Evolutionary conservation across 2,113 vertebrate species (phyloP).

Genomic region (Microcebus murinus): DNA sequence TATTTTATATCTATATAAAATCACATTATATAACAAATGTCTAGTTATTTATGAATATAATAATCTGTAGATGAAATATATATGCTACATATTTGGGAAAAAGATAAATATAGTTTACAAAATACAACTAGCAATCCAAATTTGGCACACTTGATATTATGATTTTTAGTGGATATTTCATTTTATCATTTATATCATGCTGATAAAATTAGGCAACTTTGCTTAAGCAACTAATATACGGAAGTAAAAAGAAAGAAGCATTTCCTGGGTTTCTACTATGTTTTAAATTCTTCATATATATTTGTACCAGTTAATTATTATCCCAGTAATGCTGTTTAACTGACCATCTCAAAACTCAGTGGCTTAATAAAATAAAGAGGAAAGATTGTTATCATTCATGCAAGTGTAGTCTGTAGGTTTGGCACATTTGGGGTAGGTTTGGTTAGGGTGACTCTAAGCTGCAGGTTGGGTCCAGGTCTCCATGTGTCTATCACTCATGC

Average conservation of each 20-base stretch:
- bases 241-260: not conserved
- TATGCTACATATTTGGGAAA: not conserved
- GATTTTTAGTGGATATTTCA: not conserved
- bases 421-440: not conserved
- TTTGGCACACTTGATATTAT: not conserved
- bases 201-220: not conserved
- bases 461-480: not conserved
- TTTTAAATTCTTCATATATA: not conserved
- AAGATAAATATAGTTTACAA: not conserved
- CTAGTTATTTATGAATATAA: not conserved
- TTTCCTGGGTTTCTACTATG: not conserved
- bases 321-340: not conserved
- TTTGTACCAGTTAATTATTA: not conserved
- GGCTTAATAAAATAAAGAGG: not conserved
- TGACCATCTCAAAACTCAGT: not conserved
- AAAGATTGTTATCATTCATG: not conserved
- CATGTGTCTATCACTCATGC: not conserved
- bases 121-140: not conserved
- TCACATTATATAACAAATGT: not conserved
- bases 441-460: not conserved
- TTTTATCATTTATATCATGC: not conserved
- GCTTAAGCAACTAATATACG: not conserved
- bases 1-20: not conserved
- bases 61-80: not conserved
- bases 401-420: not conserved